Evolutionary conservation across 2,113 vertebrate genomes (phyloP), one percentile per base, ranked within the genome.

Genomic region (Emydura subglobosa): DNA sequence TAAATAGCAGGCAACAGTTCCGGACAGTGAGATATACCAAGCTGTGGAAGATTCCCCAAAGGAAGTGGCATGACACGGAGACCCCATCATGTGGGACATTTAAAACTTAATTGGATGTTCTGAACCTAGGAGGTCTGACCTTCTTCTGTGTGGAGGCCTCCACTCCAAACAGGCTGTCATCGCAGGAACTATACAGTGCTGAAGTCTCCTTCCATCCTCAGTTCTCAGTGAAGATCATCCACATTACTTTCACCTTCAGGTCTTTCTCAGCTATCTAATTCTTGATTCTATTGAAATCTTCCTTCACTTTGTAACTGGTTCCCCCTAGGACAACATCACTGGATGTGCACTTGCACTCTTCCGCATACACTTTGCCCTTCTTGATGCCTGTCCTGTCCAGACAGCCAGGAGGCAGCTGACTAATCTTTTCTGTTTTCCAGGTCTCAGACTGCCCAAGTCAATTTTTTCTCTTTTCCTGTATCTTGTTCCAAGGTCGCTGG

Each of bases 211-310:
- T 83, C 39, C 6, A 34, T 59, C 31, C 57, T 84, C 0, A 1
- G 19, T 34, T 82, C 54, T 59, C 21, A 39, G 27, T 54, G 82
- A 90, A 90, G 54, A 42, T 59, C 24, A 54, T n/a, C 54, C 88
- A 39, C 29, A 31, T 50, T 24, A 29, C 5, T 13, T 42, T 54
- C 72, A 44, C 39, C n/a, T 49, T 39, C 55, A 51, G 42, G 22
- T n/a, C 13, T 7, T 2, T 5, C 27, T 82, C 39, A n/a, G 59
- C 21, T 17, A 0, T 4, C 7, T 2, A 7, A 6, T 13, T 16
- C 1, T 12, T 81, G 72, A 21, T 7, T 8, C 82, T 9, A 79
- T 31, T 79, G 53, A 84, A 5, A 2, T 0, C 0, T 87, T 57
- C 55, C 55, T 57, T 57, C 55, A 27, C 55, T 57, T 57, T 57